Conservation (phyloP, 2,797 vertebrate species). For the Danio choprae region DNA sequence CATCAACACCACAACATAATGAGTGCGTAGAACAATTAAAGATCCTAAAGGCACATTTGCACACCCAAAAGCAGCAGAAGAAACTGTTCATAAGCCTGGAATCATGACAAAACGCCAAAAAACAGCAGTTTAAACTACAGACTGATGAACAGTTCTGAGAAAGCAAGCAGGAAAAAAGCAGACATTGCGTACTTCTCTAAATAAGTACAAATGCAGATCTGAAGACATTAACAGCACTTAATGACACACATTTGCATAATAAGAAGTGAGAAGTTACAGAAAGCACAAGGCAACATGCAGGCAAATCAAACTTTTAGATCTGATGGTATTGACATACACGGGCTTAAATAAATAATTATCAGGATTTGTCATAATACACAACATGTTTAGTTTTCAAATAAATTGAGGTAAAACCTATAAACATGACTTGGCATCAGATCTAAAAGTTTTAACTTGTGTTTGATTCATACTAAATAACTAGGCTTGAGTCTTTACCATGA, state of each 20-base stretch:
- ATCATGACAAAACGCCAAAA: neutral
- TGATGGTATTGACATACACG: neutral
- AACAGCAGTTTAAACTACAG: neutral
- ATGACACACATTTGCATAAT: neutral
- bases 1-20: neutral
- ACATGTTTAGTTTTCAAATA: neutral
- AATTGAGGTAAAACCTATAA: neutral
- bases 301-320: conserved; percentile 4
- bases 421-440: conserved; percentile 18
- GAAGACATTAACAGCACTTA: neutral
- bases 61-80: neutral
- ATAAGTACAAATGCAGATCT: conserved; percentile 18
- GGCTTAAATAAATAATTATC: neutral
- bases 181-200: conserved; percentile 16
- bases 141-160: conserved; percentile 26
- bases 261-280: conserved; percentile 6
- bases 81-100: conserved; percentile 26
- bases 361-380: neutral
- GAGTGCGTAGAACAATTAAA: neutral
- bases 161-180: neutral
- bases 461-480: neutral
- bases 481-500: conserved; percentile 84
- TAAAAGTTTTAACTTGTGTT: conserved; percentile 17
- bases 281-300: conserved; percentile 4
- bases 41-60: neutral